A percentile compares a stretch with the other conserved stretches of the same genome.
These are phyloP conservation scores for Lichenostomus cassidix DNA, from an alignment of 2,113 vertebrate species.

Conservation along the genomic window DNA sequence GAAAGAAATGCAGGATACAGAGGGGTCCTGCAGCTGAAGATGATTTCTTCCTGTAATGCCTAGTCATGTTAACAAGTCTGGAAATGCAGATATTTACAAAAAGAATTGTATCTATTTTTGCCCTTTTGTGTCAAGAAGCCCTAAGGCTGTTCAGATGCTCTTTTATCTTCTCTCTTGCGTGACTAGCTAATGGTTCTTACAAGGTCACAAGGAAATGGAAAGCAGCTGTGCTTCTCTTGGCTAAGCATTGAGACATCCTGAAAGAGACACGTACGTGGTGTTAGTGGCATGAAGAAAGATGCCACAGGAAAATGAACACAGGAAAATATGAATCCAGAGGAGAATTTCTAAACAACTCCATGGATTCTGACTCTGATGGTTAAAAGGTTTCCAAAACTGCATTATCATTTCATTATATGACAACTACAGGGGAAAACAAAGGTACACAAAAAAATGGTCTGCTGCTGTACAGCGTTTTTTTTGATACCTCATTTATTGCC, in stretches of 20 bases:
- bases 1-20: background rate
- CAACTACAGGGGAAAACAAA: background rate
- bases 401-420: background rate
- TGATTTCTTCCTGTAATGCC: background rate
- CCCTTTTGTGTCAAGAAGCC: background rate
- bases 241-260: background rate
- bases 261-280: background rate
- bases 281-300: background rate
- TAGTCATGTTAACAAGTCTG: background rate
- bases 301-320: background rate
- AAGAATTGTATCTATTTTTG: background rate
- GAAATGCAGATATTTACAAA: background rate
- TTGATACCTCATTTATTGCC: background rate
- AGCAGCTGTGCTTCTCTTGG: background rate
- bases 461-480: rapidly evolving
- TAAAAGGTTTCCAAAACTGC: background rate
- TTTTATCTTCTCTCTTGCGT: background rate
- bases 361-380: background rate
- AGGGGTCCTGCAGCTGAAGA: background rate
- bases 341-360: background rate
- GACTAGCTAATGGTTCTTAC: background rate
- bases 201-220: background rate
- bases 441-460: background rate
- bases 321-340: background rate
- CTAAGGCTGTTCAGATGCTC: background rate